These are phyloP conservation scores for Tokudaia muenninki DNA, from an alignment of 2,797 vertebrate genomes.

Conservation along the genomic window DNA sequence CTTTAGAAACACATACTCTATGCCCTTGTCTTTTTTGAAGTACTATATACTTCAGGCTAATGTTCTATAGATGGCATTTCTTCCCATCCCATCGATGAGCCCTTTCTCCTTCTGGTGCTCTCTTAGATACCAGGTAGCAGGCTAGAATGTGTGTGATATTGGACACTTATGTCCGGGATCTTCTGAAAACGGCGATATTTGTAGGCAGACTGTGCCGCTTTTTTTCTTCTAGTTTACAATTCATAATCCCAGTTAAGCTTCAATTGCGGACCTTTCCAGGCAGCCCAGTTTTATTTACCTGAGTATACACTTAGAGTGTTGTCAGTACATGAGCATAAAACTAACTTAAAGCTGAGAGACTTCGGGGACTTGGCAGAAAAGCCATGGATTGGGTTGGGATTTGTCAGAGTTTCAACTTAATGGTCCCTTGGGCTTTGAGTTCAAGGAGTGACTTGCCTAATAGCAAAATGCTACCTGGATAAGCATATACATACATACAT, in stretches of 20 bases:
- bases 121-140: neutral
- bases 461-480: neutral
- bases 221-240: neutral
- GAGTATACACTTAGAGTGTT: neutral
- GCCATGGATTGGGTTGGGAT: neutral
- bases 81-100: neutral
- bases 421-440: neutral
- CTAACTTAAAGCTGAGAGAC: neutral
- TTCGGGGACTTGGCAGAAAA: constrained; percentile 1
- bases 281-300: neutral
- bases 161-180: neutral
- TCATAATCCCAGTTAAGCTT: neutral
- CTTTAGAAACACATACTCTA: neutral
- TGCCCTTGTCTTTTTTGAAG: neutral
- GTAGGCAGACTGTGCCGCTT: neutral
- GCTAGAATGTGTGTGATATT: neutral
- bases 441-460: neutral
- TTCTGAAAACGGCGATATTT: neutral
- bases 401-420: neutral
- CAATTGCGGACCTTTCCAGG: neutral
- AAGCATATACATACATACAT: neutral
- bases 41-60: neutral
- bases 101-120: neutral
- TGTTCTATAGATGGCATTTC: neutral
- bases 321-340: neutral